Evolutionary conservation across 2,113 vertebrate species (phyloP), one percentile per base, ranked within the genome.

Genomic region (Elanoides forficatus): DNA sequence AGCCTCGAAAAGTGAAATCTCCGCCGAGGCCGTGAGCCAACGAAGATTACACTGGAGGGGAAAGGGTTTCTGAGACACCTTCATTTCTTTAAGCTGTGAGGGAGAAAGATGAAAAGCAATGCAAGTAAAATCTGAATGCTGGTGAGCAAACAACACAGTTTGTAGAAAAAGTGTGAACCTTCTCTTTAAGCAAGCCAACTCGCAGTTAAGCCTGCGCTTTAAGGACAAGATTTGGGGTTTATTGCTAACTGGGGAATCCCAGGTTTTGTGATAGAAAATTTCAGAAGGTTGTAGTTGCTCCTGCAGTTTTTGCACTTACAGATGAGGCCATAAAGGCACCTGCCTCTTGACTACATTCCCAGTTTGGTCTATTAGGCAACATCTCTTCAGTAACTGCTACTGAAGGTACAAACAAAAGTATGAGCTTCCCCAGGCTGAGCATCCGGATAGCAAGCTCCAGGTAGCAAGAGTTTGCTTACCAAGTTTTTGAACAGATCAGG

Each of bases 311-410:
- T 85, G n/a, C 36, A 29, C 15, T 56, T 50, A 0, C 3, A 36
- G 66, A 13, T 67, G 42, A 72, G 60, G 38, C 48, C 18, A 2
- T 30, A n/a, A 47, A 66, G 50, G 38, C 52, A 0, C 18, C 15
- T 30, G 11, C 30, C 40, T 43, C 63, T 13, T 50, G 42, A 11
- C 20, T 58, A 2, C 53, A 4, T 38, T 53, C n/a, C 56, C 78
- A 48, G 1, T 50, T n/a, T 5, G 25, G 52, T 58, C 40, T 42
- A 0, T 45, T 21, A 30, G 53, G 11, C 50, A 25, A 0, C 13
- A 40, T 11, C n/a, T 55, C 79, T 72, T 74, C 65, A 32, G 59
- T 40, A 42, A 13, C 38, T 79, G 66, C 52, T 85, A 0, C 70
- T 60, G 48, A 52, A 83, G 53, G 32, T 36, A 27, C 60, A 52